Evolutionary conservation across 2,888 invertebrate genomes (phyloP).

Genomic region (Agrenia bidenticulata): DNA sequence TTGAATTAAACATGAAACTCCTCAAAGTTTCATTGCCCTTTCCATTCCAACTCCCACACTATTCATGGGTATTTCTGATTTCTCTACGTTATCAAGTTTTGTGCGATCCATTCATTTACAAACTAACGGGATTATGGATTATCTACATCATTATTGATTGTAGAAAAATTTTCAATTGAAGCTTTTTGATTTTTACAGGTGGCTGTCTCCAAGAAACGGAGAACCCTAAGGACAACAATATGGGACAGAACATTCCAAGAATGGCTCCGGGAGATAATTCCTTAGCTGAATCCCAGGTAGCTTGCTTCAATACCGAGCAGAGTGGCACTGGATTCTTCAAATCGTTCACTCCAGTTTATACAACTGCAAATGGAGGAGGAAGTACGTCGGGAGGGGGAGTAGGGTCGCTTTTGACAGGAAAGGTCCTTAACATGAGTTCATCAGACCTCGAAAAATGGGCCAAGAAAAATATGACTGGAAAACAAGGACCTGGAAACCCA

Average conservation of each 20-base stretch:
- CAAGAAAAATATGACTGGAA: slow-evolving; percentile 7
- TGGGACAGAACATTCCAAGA: slow-evolving; percentile 14
- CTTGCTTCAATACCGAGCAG: background rate
- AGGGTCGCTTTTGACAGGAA: background rate
- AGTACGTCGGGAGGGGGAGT: background rate
- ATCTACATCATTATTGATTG: too few species aligned
- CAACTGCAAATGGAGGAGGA: background rate
- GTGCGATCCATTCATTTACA: too few species aligned
- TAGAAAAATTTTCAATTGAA: too few species aligned
- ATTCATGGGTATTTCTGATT: too few species aligned
- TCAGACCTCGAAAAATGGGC: slow-evolving; percentile 13
- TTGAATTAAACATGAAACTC: too few species aligned
- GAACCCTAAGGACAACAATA: background rate
- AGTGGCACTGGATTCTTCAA: slow-evolving; percentile 8
- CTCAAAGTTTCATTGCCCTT: too few species aligned
- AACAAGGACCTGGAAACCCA: too few species aligned
- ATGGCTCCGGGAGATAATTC: background rate
- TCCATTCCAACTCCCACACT: too few species aligned
- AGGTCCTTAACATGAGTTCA: slow-evolving; percentile 14
- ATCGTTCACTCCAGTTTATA: slow-evolving; percentile 3
- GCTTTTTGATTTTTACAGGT: background rate
- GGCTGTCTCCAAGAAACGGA: slow-evolving; percentile 1
- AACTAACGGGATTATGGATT: too few species aligned
- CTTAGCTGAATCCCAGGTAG: background rate
- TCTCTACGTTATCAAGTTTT: too few species aligned